These are phyloP conservation scores for Phataginus tetradactyla DNA, from an alignment of 2,797 vertebrate species.

Conservation along the genomic window DNA sequence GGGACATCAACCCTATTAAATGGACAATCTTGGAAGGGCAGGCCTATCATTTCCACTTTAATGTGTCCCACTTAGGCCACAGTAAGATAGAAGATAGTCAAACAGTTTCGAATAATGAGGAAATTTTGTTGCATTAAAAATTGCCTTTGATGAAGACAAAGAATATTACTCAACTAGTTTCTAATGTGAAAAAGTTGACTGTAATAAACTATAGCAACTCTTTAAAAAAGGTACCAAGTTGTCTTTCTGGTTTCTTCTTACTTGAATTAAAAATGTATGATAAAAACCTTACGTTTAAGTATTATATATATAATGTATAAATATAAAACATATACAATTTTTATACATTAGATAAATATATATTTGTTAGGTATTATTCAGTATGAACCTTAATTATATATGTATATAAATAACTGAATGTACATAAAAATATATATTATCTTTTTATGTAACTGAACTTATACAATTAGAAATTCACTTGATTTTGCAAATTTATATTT, in stretches of 20 bases:
- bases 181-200: not conserved
- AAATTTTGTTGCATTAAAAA: not conserved
- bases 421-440: not conserved
- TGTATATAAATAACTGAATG: not conserved
- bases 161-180: not conserved
- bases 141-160: constrained; percentile 8
- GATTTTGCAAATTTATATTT: constrained; percentile 8
- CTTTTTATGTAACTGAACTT: not conserved
- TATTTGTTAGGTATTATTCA: not conserved
- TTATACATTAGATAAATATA: not conserved
- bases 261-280: not conserved
- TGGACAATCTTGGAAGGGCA: not conserved
- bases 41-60: not conserved
- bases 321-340: not conserved
- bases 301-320: not conserved
- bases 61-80: not conserved
- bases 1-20: not conserved
- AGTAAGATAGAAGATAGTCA: not conserved
- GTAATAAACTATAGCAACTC: not conserved
- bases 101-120: not conserved
- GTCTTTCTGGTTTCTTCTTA: not conserved
- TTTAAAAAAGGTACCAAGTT: not conserved
- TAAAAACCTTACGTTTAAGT: not conserved
- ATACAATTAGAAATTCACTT: not conserved
- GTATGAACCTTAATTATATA: not conserved